Percentiles rank a stretch among this genome's conserved stretches.
phyloP scores from a whole-genome alignment of 1,140 invertebrate species.

The Lasioglossum albipes region DNA sequence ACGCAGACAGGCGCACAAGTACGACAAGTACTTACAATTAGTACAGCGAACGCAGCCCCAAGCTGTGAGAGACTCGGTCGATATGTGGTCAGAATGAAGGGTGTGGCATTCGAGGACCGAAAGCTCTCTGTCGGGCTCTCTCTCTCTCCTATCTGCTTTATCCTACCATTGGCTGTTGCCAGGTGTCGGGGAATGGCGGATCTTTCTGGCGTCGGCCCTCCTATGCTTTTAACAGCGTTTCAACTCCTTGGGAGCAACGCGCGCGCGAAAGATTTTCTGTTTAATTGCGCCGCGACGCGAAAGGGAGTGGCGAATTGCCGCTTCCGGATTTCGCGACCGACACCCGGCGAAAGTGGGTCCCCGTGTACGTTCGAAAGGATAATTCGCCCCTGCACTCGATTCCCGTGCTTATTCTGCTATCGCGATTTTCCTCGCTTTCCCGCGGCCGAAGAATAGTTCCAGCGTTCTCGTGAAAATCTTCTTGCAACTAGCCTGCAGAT shows the following conservation, averaged over 20 bases:
- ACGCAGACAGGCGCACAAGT: conserved; percentile 39
- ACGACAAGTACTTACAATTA: conserved; percentile 43
- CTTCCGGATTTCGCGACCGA: too few relatives aligned
- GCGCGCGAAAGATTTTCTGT: conserved; percentile 8
- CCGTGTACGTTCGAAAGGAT: too few relatives aligned
- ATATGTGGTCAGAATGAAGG: conserved; percentile 76
- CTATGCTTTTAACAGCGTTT: conserved; percentile 23
- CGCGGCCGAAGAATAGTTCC: too few relatives aligned
- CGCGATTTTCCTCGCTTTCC: too few relatives aligned
- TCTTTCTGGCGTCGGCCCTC: conserved; percentile 50
- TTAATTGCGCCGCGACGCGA: conserved; percentile 10
- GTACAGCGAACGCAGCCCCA: conserved; percentile 36
- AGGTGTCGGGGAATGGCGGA: conserved; percentile 75
- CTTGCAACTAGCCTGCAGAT: too few relatives aligned
- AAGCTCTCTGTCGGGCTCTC: conserved; percentile 55
- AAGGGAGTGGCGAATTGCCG: too few relatives aligned
- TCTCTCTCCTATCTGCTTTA: conserved; percentile 61
- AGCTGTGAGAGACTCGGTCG: conserved; percentile 65
- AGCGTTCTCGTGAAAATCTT: too few relatives aligned
- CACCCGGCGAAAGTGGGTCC: too few relatives aligned
- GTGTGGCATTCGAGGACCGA: conserved; percentile 77
- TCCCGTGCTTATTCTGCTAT: too few relatives aligned
- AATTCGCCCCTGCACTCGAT: too few relatives aligned
- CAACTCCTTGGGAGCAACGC: background rate
- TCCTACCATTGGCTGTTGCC: conserved; percentile 73